Conservation (phyloP, 2,888 invertebrate genomes). For the Arenicola marina region DNA sequence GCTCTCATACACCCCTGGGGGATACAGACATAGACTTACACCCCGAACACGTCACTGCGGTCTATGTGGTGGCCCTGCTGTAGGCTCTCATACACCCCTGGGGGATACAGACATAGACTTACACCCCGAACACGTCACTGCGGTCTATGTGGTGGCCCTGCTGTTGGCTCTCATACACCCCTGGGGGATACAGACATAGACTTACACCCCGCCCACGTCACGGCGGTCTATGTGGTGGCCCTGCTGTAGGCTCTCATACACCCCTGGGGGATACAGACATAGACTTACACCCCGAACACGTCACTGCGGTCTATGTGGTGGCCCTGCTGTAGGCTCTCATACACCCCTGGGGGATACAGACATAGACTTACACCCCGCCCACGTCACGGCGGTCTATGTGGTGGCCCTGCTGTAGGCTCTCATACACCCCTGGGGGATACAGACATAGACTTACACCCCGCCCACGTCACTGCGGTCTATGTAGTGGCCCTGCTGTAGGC, state of each 20-base stretch:
- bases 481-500: conserved; percentile 67
- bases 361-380: too few relatives aligned
- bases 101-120: too few relatives aligned
- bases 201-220: conserved; percentile 74
- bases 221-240: conserved; percentile 67
- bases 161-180: conserved; percentile 67
- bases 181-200: too few relatives aligned
- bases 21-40: too few relatives aligned
- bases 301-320: conserved; percentile 68
- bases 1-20: conserved; percentile 64
- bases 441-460: too few relatives aligned
- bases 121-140: conserved; percentile 72
- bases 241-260: conserved; percentile 67
- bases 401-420: conserved; percentile 68
- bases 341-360: too few relatives aligned
- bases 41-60: conserved; percentile 70
- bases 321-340: conserved; percentile 68
- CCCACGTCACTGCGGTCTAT: conserved; percentile 71
- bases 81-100: conserved; percentile 65
- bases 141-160: conserved; percentile 67
- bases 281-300: too few relatives aligned
- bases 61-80: conserved; percentile 68
- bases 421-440: conserved; percentile 60
- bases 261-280: too few relatives aligned
- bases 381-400: conserved; percentile 70